phyloP scores from a whole-genome alignment of 2,797 vertebrate genomes.

The Coregonus ussuriensis region DNA sequence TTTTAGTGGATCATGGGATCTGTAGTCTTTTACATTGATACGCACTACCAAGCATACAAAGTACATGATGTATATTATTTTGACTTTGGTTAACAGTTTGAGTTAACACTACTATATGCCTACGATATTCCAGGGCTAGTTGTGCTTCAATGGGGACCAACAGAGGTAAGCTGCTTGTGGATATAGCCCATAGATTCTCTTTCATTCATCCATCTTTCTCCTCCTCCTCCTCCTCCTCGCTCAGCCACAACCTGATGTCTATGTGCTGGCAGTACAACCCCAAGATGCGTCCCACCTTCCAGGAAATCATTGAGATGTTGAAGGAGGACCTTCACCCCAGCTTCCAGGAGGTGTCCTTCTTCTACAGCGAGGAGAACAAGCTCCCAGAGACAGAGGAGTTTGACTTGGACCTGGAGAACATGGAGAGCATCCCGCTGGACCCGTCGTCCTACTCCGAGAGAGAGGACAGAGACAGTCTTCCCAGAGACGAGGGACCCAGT shows the following conservation, averaged over 20 bases:
- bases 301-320: constrained; percentile 93
- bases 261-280: constrained; percentile 99
- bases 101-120: too few relatives aligned
- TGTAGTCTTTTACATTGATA: background rate
- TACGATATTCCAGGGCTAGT: too few relatives aligned
- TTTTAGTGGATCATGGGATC: background rate
- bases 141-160: too few relatives aligned
- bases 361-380: constrained; percentile 98
- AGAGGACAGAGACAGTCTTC: constrained; percentile 76
- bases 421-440: constrained; percentile 97
- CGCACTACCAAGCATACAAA: background rate
- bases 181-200: background rate
- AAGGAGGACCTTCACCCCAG: constrained; percentile 91
- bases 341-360: constrained; percentile 94
- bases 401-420: constrained; percentile 97
- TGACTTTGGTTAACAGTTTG: too few relatives aligned
- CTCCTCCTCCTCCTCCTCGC: background rate
- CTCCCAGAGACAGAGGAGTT: constrained; percentile 90
- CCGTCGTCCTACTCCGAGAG: constrained; percentile 87
- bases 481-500: constrained; percentile 84
- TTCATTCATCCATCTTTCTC: background rate
- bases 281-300: constrained; percentile 94
- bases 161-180: too few relatives aligned
- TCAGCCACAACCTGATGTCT: constrained; percentile 91
- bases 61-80: too few relatives aligned